Base-by-base conservation (phyloP, 2,797 vertebrate genomes). In the Syngnathus acus region DNA sequence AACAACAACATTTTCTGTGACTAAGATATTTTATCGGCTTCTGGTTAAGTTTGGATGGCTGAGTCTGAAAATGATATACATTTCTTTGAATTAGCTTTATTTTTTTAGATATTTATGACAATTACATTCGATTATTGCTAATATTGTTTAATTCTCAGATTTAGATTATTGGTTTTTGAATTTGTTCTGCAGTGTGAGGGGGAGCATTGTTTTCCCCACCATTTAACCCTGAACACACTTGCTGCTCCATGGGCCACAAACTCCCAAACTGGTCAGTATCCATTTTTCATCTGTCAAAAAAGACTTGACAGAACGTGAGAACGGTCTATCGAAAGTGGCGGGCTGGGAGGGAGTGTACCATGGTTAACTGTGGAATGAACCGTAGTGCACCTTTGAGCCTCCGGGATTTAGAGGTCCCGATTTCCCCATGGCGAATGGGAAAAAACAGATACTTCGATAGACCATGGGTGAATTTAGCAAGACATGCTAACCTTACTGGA, bases 1-100 rank as follows among this genome's bases (percentile, higher is more conserved):
- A 75, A 75, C 37, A 74, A 74, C 66, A 75, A 32, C 26, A 32
- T 32, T 32, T 32, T 32, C 26, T 32, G 26, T 32, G 26, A 26
- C 26, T 26, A 26, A 26, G 26, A 26, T 26, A 26, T 26, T 26
- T 26, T 26, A 26, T 26, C 26, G 26, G 26, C 26, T 26, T 26
- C 26, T 26, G 26, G 26, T 32, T 32, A 32, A 32, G 26, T 32
- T 32, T 32, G 26, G 26, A 32, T 32, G 26, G 3, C 26, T 32
- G 26, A 32, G 26, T 32, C 26, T 32, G 26, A 32, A 32, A 32
- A 32, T 32, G 26, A 32, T 32, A 32, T 32, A 32, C 32, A 32
- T 32, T 32, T 32, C 32, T 32, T 32, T 32, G 32, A 32, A 32
- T 32, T 32, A 32, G 32, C 32, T 32, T 32, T 32, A 26, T 32